A percentile compares a stretch with the other conserved stretches of the same genome.
phyloP scores from a whole-genome alignment of 2,797 vertebrate species.

The Furcifer pardalis region DNA sequence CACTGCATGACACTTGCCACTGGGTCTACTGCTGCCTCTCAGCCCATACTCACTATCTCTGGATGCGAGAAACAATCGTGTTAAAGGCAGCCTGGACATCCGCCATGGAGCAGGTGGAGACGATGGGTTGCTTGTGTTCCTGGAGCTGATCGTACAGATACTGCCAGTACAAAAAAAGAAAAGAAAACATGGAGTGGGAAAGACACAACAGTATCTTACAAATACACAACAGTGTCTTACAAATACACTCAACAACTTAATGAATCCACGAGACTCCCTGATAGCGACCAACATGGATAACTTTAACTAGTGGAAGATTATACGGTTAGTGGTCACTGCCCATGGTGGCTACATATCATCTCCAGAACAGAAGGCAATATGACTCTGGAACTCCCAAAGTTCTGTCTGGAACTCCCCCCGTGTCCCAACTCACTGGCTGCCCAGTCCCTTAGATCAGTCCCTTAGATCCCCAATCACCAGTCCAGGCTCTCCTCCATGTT shows the following conservation, averaged over 20 bases:
- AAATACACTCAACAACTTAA: background rate
- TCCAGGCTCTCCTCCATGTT: too few relatives aligned
- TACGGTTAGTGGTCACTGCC: background rate
- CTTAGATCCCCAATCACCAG: too few relatives aligned
- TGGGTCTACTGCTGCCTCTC: background rate
- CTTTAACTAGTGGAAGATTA: background rate
- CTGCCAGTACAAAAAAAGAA: slow-evolving; percentile 73
- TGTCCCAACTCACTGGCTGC: too few relatives aligned
- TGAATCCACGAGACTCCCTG: background rate
- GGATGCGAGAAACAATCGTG: slow-evolving; percentile 92
- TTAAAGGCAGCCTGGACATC: slow-evolving; percentile 96
- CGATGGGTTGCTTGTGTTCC: slow-evolving; percentile 89
- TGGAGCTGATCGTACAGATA: slow-evolving; percentile 93
- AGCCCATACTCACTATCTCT: slow-evolving; percentile 90
- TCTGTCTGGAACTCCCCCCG: too few relatives aligned
- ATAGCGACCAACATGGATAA: background rate
- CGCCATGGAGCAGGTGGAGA: slow-evolving; percentile 90
- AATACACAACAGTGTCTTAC: too few relatives aligned
- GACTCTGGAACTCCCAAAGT: background rate
- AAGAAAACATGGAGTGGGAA: background rate
- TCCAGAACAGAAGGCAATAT: background rate
- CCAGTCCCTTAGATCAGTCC: too few relatives aligned
- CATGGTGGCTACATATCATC: background rate
- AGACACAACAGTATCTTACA: too few relatives aligned
- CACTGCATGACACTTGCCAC: background rate